A percentile compares a stretch with the other conserved stretches of the same genome.
Conservation (phyloP, 2,888 invertebrate genomes). For the Hypsopygia costalis region DNA sequence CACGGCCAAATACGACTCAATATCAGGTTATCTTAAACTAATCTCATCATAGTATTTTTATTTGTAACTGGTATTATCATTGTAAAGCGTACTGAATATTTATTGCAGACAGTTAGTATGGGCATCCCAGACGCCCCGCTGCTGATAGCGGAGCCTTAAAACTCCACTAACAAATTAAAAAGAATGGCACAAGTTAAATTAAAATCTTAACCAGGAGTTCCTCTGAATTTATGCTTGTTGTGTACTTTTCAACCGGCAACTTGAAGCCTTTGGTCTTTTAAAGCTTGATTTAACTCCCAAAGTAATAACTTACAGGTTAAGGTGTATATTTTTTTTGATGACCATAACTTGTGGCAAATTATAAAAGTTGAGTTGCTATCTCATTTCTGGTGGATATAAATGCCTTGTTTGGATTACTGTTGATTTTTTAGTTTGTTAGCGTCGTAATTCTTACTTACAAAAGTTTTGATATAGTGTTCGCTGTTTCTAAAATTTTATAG, state of each 20-base stretch:
- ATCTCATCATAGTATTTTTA: too few relatives aligned
- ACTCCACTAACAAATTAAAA: constrained; percentile 71
- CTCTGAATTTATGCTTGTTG: constrained; percentile 64
- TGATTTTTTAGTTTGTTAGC: too few relatives aligned
- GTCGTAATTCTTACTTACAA: too few relatives aligned
- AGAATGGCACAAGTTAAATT: constrained; percentile 74
- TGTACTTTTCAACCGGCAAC: constrained; percentile 28
- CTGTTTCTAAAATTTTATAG: too few relatives aligned
- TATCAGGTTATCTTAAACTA: too few relatives aligned
- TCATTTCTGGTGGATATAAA: neutral
- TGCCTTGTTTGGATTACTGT: constrained; percentile 3
- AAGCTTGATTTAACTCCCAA: constrained; percentile 8
- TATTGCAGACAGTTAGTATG: constrained; percentile 1
- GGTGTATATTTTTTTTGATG: constrained; percentile 29
- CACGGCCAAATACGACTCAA: too few relatives aligned
- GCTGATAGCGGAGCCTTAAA: constrained; percentile 22
- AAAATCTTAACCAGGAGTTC: constrained; percentile 57
- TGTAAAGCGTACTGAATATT: constrained; percentile 3
- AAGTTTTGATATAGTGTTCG: too few relatives aligned
- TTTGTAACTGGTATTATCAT: too few relatives aligned
- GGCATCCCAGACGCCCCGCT: neutral
- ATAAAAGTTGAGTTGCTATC: constrained; percentile 8
- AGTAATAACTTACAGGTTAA: constrained; percentile 18
- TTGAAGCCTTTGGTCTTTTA: constrained; percentile 6
- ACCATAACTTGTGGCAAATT: constrained; percentile 23